Base-by-base conservation (phyloP, 2,797 vertebrate species). In the Tenualosa thibaudeaui region DNA sequence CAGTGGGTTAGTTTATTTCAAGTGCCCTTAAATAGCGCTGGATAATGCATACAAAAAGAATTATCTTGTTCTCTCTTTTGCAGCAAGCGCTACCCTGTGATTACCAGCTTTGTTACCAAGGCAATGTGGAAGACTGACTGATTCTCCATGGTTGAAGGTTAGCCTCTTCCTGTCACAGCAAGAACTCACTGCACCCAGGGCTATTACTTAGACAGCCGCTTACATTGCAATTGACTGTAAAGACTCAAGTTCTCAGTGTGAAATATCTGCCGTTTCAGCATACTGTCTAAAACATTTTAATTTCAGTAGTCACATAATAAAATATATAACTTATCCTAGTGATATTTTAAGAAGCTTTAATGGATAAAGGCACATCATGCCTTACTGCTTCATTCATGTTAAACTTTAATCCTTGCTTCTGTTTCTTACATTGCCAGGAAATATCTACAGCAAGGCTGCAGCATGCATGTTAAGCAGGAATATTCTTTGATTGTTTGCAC, bases 71-170 rank as follows among this genome's bases (percentile, higher is more conserved):
- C 81, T 89, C 86, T 53, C 82, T 68, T 24, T 53, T 81, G 19
- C 46, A 60, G 81, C 81, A 17, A 40, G 85, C 40, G 84, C 58
- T 53, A 87, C 81, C 88, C 88, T 85, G 49, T 89, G 86, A 88
- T 89, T 89, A 87, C 75, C 53, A 83, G 81, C 86, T 86, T 87
- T 88, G 85, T 90, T 90, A 81, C 86, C 90, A 89, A 85, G 89
- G 89, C 82, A 37, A 90, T 89, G 81, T 58, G 49, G 81, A 87
- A 85, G 85, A 87, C 58, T 82, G 78, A 53, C 81, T 85, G 22
- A 78, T 71, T 81, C 71, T 56, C 81, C 84, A 81, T 83, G 81
- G 84, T 65, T 81, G 65, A 19, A 68, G 78, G 86, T 84, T 86
- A 85, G 86, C 87, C 87, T 85, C 82, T 88, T 43, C 62, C 81